Base-by-base conservation (phyloP, 2,888 invertebrate genomes). In the Melipona beecheii region DNA sequence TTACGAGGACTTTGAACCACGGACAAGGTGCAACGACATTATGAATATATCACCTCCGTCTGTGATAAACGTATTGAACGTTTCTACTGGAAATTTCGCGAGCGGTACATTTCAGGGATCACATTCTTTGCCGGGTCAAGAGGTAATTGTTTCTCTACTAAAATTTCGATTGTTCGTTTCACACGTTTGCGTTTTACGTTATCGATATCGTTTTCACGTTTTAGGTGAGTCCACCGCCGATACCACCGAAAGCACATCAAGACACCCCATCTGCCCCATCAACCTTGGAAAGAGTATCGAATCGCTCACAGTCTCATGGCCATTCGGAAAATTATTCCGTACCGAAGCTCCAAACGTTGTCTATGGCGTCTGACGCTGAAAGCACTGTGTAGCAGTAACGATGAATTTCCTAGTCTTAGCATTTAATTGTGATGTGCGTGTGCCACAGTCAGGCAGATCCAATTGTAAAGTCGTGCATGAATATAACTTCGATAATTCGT, bases 1-100 rank as follows among this genome's bases (percentile, higher is more conserved):
- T 72, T 95, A 95, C 85, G 95, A 95, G 83, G 95, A 95, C 52
- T 95, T 94, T 65, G 94, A 95, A 70, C 94, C 95, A 13, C 92
- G 94, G 27, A 85, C 92, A 36, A 92, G 94, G 66, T 92, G 93
- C 90, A 95, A 94, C 89, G 95, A 94, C 71, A 91, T 93, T 62
- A 93, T 94, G 93, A 94, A 94, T 77, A 94, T 94, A 83, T 94
- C 94, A 50, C 93, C 94, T 49, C 94, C 94, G 75, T 93, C 94
- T 90, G 92, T 93, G 87, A 93, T 93, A 84, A 94, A 91, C 84
- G 80, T 90, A 36, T 86, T 94, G 77, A 94, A 92, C 84, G 89
- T 91, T 73, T 93, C 94, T 50, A 92, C 93, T 72, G 90, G 91
- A 31, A 93, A 91, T 84, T 93, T 93, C 70, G 84, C 92, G 17